Evolutionary conservation across 2,113 vertebrate species (phyloP).

Genomic region (Alexandromys fortis): DNA sequence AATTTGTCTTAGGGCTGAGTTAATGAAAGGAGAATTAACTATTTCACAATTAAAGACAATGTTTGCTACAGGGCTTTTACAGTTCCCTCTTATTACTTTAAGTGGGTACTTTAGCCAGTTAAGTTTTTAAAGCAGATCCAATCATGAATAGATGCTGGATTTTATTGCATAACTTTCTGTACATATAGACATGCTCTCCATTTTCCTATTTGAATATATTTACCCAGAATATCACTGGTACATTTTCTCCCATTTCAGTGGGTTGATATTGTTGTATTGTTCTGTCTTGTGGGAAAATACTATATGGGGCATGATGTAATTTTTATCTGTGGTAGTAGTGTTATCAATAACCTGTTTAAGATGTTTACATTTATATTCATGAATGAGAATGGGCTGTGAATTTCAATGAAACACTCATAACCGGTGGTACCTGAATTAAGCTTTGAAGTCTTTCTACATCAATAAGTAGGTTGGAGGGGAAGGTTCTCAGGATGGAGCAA

Average conservation of each 20-base stretch:
- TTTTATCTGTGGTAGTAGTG: neutral
- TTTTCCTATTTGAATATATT: neutral
- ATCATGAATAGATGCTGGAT: neutral
- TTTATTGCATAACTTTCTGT: neutral
- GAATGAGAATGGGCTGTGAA: neutral
- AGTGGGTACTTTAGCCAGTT: neutral
- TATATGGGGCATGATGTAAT: neutral
- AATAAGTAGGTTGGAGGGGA: neutral
- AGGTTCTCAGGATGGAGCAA: constrained; percentile 35
- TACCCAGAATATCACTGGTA: neutral
- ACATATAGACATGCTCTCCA: neutral
- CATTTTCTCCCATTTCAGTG: neutral
- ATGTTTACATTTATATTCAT: constrained; percentile 33
- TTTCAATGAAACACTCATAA: constrained; percentile 20
- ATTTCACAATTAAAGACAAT: constrained; percentile 24
- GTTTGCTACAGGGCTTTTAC: neutral
- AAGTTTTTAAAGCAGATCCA: constrained; percentile 6
- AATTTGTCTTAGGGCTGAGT: neutral
- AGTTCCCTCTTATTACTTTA: constrained; percentile 14
- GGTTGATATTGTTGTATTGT: neutral
- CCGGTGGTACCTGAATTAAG: neutral
- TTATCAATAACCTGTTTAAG: neutral
- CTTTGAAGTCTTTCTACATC: constrained; percentile 39
- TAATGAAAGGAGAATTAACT: neutral
- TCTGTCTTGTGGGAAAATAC: constrained; percentile 18